Conservation (phyloP, 2,888 invertebrate genomes). For the Tetheella fluctuosa region DNA sequence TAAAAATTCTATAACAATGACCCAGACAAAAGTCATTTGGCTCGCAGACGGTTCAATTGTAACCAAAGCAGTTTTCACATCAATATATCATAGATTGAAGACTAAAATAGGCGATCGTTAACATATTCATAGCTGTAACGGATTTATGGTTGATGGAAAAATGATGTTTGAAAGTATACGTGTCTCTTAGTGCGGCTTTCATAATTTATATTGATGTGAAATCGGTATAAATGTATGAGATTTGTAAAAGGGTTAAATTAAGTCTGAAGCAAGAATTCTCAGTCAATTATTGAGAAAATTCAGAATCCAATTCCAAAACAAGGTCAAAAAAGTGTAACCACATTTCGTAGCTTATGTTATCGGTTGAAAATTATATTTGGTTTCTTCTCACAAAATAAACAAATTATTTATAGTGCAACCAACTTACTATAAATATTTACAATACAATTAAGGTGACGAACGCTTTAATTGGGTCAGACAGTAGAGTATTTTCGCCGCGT, state of each 20-base stretch:
- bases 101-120: slow-evolving; percentile 17
- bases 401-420: too few species aligned
- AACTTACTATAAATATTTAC: not conserved
- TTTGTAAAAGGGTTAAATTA: too few species aligned
- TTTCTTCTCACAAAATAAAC: too few species aligned
- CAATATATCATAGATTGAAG: slow-evolving; percentile 28
- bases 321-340: too few species aligned
- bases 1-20: slow-evolving; percentile 16
- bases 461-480: slow-evolving; percentile 6
- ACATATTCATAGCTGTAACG: slow-evolving; percentile 12
- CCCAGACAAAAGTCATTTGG: slow-evolving; percentile 30
- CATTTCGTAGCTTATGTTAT: too few species aligned
- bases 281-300: too few species aligned
- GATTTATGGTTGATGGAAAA: slow-evolving; percentile 30
- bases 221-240: too few species aligned
- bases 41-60: slow-evolving; percentile 25
- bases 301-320: too few species aligned
- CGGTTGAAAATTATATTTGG: too few species aligned
- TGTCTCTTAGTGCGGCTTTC: not conserved
- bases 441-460: not conserved
- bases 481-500: not conserved
- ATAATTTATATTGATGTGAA: not conserved
- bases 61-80: slow-evolving; percentile 31
- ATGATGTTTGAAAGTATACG: slow-evolving; percentile 13
- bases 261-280: too few species aligned